Evolutionary conservation across 2,888 invertebrate species (phyloP).

Genomic region (Sceliomorpha sp.): DNA sequence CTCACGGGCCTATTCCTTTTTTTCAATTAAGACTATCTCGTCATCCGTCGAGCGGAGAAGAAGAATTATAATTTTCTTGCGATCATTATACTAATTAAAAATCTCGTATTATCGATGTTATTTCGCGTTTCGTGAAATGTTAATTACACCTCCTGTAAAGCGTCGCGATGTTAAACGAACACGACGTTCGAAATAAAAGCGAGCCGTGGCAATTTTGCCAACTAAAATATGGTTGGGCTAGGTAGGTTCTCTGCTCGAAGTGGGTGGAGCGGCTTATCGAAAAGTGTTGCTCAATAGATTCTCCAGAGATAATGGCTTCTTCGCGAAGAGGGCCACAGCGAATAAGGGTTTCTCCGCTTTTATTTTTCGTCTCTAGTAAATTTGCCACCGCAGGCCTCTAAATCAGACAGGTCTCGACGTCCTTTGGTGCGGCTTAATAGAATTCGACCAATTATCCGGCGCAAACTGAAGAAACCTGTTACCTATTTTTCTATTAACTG

Average conservation of each 20-base stretch:
- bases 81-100: not conserved
- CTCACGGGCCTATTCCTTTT: constrained; percentile 56
- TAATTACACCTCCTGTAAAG: too few relatives aligned
- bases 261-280: constrained; percentile 18
- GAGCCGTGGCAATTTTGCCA: not conserved
- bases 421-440: constrained; percentile 65
- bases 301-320: constrained; percentile 42
- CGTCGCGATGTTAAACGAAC: too few relatives aligned
- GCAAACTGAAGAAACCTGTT: constrained; percentile 48
- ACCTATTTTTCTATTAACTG: constrained; percentile 54
- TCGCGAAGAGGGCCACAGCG: constrained; percentile 22
- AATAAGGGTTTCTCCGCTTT: constrained; percentile 45
- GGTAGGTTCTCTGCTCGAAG: constrained; percentile 4
- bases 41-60: constrained; percentile 71
- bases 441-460: constrained; percentile 69
- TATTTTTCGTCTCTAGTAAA: constrained; percentile 57
- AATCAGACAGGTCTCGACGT: constrained; percentile 59
- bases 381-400: constrained; percentile 64
- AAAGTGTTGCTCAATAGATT: constrained; percentile 42
- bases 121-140: not conserved
- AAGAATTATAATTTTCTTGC: constrained; percentile 1
- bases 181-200: constrained; percentile 3
- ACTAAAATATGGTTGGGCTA: constrained; percentile 3
- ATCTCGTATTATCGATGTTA: not conserved
- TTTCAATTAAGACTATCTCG: constrained; percentile 70